Evolutionary conservation across 2,888 invertebrate genomes (phyloP).

Genomic region (Sarcophaga carnaria): DNA sequence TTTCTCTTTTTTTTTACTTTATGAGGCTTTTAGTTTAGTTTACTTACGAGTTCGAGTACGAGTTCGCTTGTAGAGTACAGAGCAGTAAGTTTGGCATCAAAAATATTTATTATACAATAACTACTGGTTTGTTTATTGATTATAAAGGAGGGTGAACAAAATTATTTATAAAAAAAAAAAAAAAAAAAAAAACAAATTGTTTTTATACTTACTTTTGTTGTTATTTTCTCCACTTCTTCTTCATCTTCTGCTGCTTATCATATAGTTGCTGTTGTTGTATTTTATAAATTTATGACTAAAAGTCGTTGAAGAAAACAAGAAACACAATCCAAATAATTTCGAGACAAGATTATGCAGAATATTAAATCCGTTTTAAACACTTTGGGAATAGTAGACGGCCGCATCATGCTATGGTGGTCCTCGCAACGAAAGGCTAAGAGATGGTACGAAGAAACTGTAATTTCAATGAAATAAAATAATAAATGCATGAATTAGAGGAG

Average conservation of each 20-base stretch:
- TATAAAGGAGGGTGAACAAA: constrained; percentile 62
- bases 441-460: constrained; percentile 20
- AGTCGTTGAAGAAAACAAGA: background rate
- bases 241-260: background rate
- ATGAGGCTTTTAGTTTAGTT: constrained; percentile 27
- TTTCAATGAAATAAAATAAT: constrained; percentile 22
- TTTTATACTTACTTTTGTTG: background rate
- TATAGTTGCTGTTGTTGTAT: background rate
- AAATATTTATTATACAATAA: constrained; percentile 67
- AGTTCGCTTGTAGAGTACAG: background rate
- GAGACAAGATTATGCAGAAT: constrained; percentile 62
- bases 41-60: background rate
- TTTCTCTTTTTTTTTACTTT: constrained; percentile 19
- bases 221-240: background rate
- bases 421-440: constrained; percentile 2
- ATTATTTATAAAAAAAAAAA: constrained; percentile 46
- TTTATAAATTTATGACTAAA: constrained; percentile 38
- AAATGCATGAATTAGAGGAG: background rate
- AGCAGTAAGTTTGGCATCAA: constrained; percentile 38
- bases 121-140: constrained; percentile 68
- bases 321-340: constrained; percentile 43
- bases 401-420: background rate
- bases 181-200: background rate
- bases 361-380: constrained; percentile 46
- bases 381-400: constrained; percentile 49